A percentile compares a stretch with the other conserved stretches of the same genome.
These are phyloP conservation scores for Pollenia angustigena DNA, from an alignment of 2,888 invertebrate species.

Conservation along the genomic window DNA sequence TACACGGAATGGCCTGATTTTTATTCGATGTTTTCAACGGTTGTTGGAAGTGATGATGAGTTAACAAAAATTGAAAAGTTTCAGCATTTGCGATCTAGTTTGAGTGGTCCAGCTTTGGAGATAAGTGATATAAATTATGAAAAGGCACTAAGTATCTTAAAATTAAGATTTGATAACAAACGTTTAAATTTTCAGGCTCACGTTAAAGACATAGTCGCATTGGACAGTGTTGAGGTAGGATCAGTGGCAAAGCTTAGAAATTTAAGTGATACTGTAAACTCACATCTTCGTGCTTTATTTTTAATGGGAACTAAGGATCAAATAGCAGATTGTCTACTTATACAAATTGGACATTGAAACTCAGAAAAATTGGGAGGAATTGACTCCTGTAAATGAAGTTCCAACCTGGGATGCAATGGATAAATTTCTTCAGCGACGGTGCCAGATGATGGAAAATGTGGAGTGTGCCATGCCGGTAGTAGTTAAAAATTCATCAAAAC, in stretches of 20 bases:
- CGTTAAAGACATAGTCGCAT: constrained; percentile 57
- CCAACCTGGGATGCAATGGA: constrained; percentile 61
- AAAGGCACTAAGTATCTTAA: constrained; percentile 62
- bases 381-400: constrained; percentile 40
- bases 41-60: too few relatives aligned
- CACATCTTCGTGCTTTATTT: constrained; percentile 63
- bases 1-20: too few relatives aligned
- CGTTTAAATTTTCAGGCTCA: neutral
- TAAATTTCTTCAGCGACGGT: constrained; percentile 61
- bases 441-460: constrained; percentile 58
- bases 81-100: constrained; percentile 58
- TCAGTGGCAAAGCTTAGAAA: constrained; percentile 54
- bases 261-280: constrained; percentile 49
- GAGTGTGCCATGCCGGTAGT: constrained; percentile 4
- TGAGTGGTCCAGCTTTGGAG: too few relatives aligned
- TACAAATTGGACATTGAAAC: constrained; percentile 52
- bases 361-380: constrained; percentile 60
- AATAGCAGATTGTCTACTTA: constrained; percentile 60
- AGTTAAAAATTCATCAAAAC: constrained; percentile 3
- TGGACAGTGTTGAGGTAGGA: constrained; percentile 48
- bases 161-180: constrained; percentile 63
- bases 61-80: constrained; percentile 70
- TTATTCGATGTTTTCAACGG: too few relatives aligned
- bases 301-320: constrained; percentile 61
- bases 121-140: constrained; percentile 66